A percentile compares a stretch with the other conserved stretches of the same genome.
phyloP scores from a whole-genome alignment of 1,140 invertebrate species.

The Bombus sibiricus region DNA sequence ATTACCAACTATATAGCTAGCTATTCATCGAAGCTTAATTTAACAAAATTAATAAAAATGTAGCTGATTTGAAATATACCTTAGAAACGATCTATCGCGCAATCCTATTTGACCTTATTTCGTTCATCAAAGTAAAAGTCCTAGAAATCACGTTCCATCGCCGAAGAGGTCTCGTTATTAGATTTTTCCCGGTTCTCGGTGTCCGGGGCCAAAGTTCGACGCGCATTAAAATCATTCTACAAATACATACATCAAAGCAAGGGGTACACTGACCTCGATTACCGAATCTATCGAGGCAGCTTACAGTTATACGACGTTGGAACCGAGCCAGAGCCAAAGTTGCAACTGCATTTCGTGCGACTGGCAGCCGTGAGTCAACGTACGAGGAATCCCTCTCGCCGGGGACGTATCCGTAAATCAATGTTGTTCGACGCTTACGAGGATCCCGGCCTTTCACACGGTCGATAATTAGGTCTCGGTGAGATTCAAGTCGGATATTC shows the following conservation, averaged over 20 bases:
- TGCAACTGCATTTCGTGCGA: constrained; percentile 63
- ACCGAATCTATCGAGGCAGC: constrained; percentile 60
- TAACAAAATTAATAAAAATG: no score
- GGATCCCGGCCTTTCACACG: not conserved
- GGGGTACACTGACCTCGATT: constrained; percentile 72
- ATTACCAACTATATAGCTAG: no score
- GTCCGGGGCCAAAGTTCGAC: not conserved
- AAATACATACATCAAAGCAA: constrained; percentile 18
- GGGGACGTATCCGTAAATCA: constrained; percentile 51
- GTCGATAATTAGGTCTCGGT: constrained; percentile 49
- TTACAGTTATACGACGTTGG: constrained; percentile 61
- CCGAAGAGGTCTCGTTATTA: not conserved
- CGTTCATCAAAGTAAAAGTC: no score
- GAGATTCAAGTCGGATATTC: constrained; percentile 8
- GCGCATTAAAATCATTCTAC: constrained; percentile 18
- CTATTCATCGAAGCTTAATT: no score
- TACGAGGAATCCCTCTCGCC: constrained; percentile 60
- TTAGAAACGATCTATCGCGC: no score
- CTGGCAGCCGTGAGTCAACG: constrained; percentile 66
- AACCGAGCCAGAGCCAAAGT: constrained; percentile 68
- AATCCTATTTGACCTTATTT: no score
- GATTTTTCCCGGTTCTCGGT: no score
- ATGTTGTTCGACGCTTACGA: constrained; percentile 2
- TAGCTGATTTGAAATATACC: no score
- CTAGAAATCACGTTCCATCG: not conserved